Conservation (phyloP, 2,888 invertebrate genomes). For the Lepidocyrtinus sp. region DNA sequence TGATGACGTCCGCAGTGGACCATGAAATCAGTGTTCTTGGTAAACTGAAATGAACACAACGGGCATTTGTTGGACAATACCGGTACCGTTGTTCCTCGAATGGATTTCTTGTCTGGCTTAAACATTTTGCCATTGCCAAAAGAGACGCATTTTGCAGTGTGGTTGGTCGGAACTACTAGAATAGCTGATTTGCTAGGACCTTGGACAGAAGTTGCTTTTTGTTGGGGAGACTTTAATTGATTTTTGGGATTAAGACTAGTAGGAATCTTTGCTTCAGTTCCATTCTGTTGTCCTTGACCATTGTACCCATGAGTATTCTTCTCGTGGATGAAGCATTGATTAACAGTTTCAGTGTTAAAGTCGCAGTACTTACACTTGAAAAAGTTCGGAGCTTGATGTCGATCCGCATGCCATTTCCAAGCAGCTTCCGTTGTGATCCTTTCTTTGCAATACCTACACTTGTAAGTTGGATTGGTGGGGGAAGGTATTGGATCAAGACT, state of each 20-base stretch:
- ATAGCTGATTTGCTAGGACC: background rate
- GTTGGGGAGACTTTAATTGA: too few species aligned
- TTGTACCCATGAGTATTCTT: constrained; percentile 60
- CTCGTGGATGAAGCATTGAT: constrained; percentile 65
- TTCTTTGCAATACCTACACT: too few species aligned
- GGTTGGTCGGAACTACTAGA: background rate
- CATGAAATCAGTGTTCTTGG: constrained; percentile 62
- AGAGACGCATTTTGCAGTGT: background rate
- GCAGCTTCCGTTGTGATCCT: constrained; percentile 57
- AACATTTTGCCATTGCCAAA: constrained; percentile 21
- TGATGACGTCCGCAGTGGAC: constrained; percentile 69
- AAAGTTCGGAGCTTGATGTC: constrained; percentile 66
- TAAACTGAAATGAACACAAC: constrained; percentile 65
- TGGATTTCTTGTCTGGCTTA: background rate
- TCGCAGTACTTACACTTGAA: constrained; percentile 68
- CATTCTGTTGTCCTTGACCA: constrained; percentile 23
- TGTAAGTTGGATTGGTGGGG: too few species aligned
- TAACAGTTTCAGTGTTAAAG: constrained; percentile 52
- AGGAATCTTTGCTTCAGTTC: constrained; percentile 1
- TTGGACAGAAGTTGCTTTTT: too few species aligned
- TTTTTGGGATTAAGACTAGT: background rate
- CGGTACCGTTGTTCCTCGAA: constrained; percentile 57
- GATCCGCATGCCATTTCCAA: constrained; percentile 68
- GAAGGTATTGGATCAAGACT: too few species aligned
- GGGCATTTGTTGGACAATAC: constrained; percentile 64